Conservation (phyloP, 2,113 vertebrate genomes). For the Catharus fuscescens region DNA sequence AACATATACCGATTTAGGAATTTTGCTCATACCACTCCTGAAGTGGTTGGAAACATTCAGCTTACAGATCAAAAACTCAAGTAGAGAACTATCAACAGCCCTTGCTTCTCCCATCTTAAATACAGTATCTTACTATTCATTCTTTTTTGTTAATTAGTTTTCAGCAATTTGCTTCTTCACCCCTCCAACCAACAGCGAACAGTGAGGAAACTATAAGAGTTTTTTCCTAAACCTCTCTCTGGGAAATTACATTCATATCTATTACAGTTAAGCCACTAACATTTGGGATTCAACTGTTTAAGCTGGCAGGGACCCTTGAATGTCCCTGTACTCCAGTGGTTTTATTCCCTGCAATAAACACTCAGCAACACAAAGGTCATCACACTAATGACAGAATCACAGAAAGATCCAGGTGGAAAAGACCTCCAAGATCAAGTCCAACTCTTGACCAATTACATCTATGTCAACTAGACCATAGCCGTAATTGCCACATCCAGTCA, state of each 20-base stretch:
- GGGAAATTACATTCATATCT: not conserved
- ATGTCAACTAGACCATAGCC: not conserved
- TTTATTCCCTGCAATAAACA: not conserved
- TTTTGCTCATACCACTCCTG: not conserved
- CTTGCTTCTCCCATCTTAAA: not conserved
- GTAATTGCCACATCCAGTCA: not conserved
- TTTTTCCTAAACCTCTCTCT: not conserved
- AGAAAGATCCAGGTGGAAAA: not conserved
- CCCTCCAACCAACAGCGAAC: rapidly evolving
- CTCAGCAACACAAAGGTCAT: not conserved
- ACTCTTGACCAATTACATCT: not conserved
- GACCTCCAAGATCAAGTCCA: not conserved
- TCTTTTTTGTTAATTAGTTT: not conserved
- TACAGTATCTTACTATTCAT: not conserved
- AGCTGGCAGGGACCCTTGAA: not conserved
- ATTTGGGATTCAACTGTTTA: not conserved
- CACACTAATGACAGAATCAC: not conserved
- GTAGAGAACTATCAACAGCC: not conserved
- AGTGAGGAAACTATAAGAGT: not conserved
- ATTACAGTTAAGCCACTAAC: not conserved
- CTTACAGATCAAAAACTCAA: not conserved
- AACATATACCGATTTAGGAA: not conserved
- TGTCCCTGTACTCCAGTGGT: not conserved
- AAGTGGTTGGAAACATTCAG: not conserved
- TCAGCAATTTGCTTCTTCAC: not conserved